Percentiles rank a stretch among this genome's conserved stretches.
Evolutionary conservation across 2,797 vertebrate species (phyloP).

Genomic region (Varecia variegata): DNA sequence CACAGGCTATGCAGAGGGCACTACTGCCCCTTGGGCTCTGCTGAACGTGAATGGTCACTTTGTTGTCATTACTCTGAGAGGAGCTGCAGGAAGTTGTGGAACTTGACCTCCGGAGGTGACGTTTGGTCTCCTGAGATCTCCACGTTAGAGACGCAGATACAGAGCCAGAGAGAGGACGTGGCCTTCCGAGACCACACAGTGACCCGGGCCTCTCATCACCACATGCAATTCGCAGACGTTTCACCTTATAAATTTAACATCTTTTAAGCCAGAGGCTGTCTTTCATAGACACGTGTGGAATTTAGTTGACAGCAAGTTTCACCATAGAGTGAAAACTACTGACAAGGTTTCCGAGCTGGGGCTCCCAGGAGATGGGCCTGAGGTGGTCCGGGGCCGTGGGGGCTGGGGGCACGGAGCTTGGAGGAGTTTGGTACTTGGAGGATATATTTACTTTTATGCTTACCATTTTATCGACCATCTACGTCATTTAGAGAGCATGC

Average conservation of each 20-base stretch:
- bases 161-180: background rate
- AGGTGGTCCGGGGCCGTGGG: background rate
- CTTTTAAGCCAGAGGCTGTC: background rate
- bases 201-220: background rate
- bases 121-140: background rate
- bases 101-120: background rate
- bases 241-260: background rate
- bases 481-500: background rate
- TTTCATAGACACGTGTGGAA: background rate
- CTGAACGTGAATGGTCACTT: background rate
- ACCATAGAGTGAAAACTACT: background rate
- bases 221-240: background rate
- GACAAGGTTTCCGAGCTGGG: background rate
- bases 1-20: rapidly evolving
- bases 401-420: background rate
- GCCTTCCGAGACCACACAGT: background rate
- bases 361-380: background rate
- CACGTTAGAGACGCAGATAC: background rate
- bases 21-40: rapidly evolving
- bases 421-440: background rate
- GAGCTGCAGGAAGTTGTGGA: too few species aligned
- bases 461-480: background rate
- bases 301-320: background rate
- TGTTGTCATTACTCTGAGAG: background rate
- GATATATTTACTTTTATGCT: background rate